Percentiles rank a stretch among this genome's conserved stretches.
Evolutionary conservation across 2,113 vertebrate species (phyloP).

Genomic region (Scalopus aquaticus): DNA sequence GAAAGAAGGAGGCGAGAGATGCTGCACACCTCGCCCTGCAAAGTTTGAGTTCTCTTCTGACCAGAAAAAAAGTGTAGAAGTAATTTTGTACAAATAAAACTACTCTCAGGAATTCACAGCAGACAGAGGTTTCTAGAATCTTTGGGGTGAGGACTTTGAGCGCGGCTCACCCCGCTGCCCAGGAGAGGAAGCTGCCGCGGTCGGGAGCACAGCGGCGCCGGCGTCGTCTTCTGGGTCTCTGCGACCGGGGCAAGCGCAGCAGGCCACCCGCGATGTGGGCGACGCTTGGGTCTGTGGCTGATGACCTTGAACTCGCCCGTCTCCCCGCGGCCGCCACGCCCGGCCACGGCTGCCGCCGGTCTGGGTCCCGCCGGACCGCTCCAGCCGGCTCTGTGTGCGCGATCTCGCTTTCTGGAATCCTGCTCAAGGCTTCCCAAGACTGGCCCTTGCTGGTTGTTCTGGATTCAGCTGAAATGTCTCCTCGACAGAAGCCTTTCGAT

Average conservation of each 20-base stretch:
- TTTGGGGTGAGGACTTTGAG: not conserved
- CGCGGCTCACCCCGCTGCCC: not conserved
- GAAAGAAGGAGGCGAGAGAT: not conserved
- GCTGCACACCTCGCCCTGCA: not conserved
- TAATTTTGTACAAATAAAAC: not conserved
- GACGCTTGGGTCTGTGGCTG: not conserved
- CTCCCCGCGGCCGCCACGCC: accelerated
- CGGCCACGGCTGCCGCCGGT: too few relatives aligned
- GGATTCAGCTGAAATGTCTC: not conserved
- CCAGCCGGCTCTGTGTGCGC: not conserved
- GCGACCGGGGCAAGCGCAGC: too few relatives aligned
- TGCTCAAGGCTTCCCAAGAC: not conserved
- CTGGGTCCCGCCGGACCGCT: too few relatives aligned
- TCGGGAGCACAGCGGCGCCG: too few relatives aligned
- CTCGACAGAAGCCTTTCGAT: not conserved
- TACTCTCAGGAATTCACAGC: not conserved
- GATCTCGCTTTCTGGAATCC: not conserved
- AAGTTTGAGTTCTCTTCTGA: not conserved
- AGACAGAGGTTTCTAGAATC: not conserved
- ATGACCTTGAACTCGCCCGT: too few relatives aligned
- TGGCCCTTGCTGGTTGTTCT: not conserved
- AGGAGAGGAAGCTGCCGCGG: too few relatives aligned
- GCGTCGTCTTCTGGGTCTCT: too few relatives aligned
- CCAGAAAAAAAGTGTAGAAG: not conserved
- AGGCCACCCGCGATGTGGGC: too few relatives aligned